Evolutionary conservation across 2,113 vertebrate species (phyloP).

Genomic region (Oreotrochilus melanogaster): DNA sequence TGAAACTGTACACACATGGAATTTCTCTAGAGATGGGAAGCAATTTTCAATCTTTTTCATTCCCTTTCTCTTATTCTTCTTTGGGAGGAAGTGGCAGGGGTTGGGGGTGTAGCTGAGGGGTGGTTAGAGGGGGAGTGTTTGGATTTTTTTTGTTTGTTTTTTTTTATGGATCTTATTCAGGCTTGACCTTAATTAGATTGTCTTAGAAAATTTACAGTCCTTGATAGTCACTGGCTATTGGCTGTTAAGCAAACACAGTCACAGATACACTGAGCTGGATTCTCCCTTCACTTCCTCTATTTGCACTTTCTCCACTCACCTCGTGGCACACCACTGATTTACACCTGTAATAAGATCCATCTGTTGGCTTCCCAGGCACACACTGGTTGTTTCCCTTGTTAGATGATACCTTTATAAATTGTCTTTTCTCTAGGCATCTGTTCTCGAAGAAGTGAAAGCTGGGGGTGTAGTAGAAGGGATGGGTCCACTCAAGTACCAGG

Average conservation of each 20-base stretch:
- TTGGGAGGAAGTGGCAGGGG: background rate
- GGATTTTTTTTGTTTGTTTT: background rate
- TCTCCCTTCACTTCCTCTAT: background rate
- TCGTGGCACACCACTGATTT: background rate
- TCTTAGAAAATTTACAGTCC: background rate
- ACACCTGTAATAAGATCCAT: background rate
- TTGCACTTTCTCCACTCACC: background rate
- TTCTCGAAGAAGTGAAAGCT: background rate
- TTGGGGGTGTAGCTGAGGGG: background rate
- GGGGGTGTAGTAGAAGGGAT: background rate
- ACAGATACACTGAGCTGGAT: background rate
- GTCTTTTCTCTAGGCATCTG: background rate
- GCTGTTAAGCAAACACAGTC: background rate
- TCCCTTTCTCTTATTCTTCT: background rate
- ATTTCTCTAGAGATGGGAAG: background rate
- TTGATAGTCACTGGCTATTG: accelerated
- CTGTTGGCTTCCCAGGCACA: background rate
- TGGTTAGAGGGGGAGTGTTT: background rate
- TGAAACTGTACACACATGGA: background rate
- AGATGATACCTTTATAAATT: background rate
- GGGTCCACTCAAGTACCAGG: background rate
- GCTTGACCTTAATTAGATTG: background rate
- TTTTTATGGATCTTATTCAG: background rate
- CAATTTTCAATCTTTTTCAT: background rate
- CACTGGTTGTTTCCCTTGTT: background rate